Evolutionary conservation across 1,140 invertebrate genomes (phyloP).

Genomic region (Brachionus manjavacas): DNA sequence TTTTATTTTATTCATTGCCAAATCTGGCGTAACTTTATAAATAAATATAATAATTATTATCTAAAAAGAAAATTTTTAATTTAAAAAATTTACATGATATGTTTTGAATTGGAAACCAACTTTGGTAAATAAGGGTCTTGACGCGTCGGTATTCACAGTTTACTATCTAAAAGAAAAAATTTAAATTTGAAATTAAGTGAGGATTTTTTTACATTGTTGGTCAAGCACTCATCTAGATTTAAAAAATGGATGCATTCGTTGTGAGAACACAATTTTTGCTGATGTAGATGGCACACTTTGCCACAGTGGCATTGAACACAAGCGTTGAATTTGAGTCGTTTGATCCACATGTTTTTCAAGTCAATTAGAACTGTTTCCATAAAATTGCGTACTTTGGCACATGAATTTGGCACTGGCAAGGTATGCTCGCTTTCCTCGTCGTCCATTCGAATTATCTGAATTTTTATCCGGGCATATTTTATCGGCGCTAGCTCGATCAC

Average conservation of each 20-base stretch:
- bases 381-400: slow-evolving; percentile 57
- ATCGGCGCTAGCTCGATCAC: slow-evolving; percentile 49
- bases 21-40: no score
- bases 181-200: slow-evolving; percentile 16
- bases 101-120: slow-evolving; percentile 54
- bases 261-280: slow-evolving; percentile 48
- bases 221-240: slow-evolving; percentile 58
- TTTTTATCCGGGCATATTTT: slow-evolving; percentile 49
- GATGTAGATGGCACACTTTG: slow-evolving; percentile 52
- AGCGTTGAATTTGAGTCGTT: slow-evolving; percentile 53
- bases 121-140: slow-evolving; percentile 54
- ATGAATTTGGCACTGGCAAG: slow-evolving; percentile 45
- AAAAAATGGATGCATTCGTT: slow-evolving; percentile 57
- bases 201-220: slow-evolving; percentile 52
- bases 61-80: no score
- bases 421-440: neutral
- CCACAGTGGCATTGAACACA: slow-evolving; percentile 56
- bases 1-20: neutral
- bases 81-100: slow-evolving; percentile 43
- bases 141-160: slow-evolving; percentile 57
- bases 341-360: slow-evolving; percentile 56
- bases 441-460: slow-evolving; percentile 42
- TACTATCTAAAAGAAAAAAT: slow-evolving; percentile 51
- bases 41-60: no score
- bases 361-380: slow-evolving; percentile 55